Conservation (phyloP, 2,113 vertebrate genomes). For the Corythaeola cristata region DNA sequence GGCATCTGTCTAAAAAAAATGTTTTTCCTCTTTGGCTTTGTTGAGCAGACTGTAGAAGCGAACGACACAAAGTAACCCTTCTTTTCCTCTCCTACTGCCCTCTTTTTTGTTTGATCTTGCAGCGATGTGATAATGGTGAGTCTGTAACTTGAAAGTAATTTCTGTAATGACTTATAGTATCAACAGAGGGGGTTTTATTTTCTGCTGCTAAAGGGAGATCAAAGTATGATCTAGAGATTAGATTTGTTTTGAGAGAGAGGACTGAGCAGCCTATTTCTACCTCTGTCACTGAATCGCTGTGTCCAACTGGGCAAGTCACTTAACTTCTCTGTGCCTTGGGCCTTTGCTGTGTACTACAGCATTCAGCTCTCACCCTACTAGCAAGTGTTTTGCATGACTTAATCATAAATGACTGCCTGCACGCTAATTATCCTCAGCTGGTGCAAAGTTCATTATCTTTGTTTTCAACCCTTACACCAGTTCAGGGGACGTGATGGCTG, state of each 20-base stretch:
- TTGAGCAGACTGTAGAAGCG: not conserved
- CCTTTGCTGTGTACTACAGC: not conserved
- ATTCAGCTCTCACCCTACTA: not conserved
- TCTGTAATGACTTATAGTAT: slow-evolving; percentile 4
- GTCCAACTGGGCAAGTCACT: slow-evolving; percentile 1
- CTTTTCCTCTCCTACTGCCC: slow-evolving; percentile 28
- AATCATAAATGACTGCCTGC: slow-evolving; percentile 23
- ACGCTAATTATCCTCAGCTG: slow-evolving; percentile 16
- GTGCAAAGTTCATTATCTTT: slow-evolving; percentile 31
- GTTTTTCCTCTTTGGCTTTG: slow-evolving; percentile 47
- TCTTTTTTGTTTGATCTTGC: slow-evolving; percentile 48
- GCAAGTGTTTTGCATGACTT: slow-evolving; percentile 19
- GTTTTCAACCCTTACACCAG: slow-evolving; percentile 26
- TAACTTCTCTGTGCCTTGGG: not conserved
- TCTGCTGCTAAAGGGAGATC: slow-evolving; percentile 17
- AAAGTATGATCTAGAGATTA: slow-evolving; percentile 51
- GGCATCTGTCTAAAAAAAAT: slow-evolving; percentile 26
- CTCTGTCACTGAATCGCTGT: not conserved
- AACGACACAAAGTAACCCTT: slow-evolving; percentile 40
- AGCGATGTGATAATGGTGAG: slow-evolving; percentile 33
- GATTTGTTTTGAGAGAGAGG: not conserved
- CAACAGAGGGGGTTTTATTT: slow-evolving; percentile 40
- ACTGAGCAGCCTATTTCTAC: slow-evolving; percentile 10
- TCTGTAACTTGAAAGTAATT: slow-evolving; percentile 52
- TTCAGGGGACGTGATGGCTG: not conserved